A percentile compares a stretch with the other conserved stretches of the same genome.
Conservation (phyloP, 2,797 vertebrate genomes). For the Zenarchopterus dispar region DNA sequence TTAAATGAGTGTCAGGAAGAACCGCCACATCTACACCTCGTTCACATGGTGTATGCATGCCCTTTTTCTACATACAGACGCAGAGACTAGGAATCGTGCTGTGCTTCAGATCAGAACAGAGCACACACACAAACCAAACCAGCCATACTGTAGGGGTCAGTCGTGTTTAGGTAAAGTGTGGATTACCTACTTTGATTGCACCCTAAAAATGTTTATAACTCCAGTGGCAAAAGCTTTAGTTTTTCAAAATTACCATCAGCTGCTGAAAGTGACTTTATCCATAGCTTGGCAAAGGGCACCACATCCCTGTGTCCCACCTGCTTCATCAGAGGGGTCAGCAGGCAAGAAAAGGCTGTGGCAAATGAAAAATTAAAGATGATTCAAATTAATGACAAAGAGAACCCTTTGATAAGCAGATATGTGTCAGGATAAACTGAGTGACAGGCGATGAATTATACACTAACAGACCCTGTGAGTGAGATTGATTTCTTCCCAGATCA, state of each 20-base stretch:
- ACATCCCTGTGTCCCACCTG: conserved; percentile 31
- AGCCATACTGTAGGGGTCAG: no score
- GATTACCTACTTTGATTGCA: no score
- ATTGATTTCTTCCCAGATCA: conserved; percentile 73
- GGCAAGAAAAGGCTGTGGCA: conserved; percentile 30
- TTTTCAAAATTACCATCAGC: conserved; percentile 2
- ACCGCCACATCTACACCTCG: no score
- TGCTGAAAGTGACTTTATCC: conserved; percentile 14
- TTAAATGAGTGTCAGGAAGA: no score
- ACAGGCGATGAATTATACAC: conserved; percentile 77
- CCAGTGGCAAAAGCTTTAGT: not conserved
- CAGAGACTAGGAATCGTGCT: no score
- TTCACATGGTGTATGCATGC: no score
- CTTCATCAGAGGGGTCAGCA: conserved; percentile 54
- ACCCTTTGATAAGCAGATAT: conserved; percentile 58
- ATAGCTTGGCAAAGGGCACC: conserved; percentile 42
- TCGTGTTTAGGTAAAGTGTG: no score
- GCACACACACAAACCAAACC: no score
- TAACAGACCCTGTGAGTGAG: conserved; percentile 62
- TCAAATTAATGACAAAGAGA: conserved; percentile 63
- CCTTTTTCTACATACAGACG: no score
- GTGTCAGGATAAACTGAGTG: conserved; percentile 60
- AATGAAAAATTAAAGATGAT: conserved; percentile 64
- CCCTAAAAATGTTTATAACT: not conserved
- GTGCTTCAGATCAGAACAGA: no score